phyloP scores from a whole-genome alignment of 1,140 invertebrate genomes.

The Heliconius melpomene region DNA sequence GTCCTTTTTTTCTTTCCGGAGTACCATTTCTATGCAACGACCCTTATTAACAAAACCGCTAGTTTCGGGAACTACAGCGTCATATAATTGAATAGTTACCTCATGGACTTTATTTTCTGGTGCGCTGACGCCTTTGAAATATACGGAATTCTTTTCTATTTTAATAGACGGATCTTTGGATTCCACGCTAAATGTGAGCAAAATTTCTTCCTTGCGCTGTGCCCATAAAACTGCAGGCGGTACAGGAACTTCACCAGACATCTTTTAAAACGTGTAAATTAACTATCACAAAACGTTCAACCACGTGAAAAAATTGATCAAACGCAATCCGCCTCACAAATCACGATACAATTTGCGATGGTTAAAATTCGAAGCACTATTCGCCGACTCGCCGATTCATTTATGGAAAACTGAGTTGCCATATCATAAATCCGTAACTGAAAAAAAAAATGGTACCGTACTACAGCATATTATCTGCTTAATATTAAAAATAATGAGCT shows the following conservation, averaged over 20 bases:
- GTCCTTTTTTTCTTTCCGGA: slow-evolving; percentile 84
- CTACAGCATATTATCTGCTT: too few species aligned
- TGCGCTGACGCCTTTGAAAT: slow-evolving; percentile 92
- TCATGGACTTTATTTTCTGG: slow-evolving; percentile 92
- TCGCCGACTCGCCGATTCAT: slow-evolving; percentile 46
- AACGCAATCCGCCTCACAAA: slow-evolving; percentile 43
- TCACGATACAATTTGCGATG: slow-evolving; percentile 40
- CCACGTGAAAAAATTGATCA: slow-evolving; percentile 51
- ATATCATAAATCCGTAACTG: slow-evolving; percentile 10
- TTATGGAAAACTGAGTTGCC: slow-evolving; percentile 46
- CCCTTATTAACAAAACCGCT: slow-evolving; percentile 86
- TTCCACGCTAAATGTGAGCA: slow-evolving; percentile 94
- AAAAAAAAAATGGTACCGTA: neutral
- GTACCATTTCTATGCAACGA: slow-evolving; percentile 90
- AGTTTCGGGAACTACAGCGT: slow-evolving; percentile 90
- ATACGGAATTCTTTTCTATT: slow-evolving; percentile 90
- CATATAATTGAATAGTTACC: slow-evolving; percentile 91
- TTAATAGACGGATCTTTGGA: slow-evolving; percentile 88
- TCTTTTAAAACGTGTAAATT: slow-evolving; percentile 41
- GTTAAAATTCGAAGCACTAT: slow-evolving; percentile 46
- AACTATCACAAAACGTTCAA: slow-evolving; percentile 30
- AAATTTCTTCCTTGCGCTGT: slow-evolving; percentile 91
- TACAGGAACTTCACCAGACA: slow-evolving; percentile 74
- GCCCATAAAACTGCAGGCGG: slow-evolving; percentile 96
- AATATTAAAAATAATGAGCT: too few species aligned